Evolutionary conservation across 2,888 invertebrate species (phyloP), one percentile per base, ranked within the genome.

Genomic region (Vesta saturnalis): DNA sequence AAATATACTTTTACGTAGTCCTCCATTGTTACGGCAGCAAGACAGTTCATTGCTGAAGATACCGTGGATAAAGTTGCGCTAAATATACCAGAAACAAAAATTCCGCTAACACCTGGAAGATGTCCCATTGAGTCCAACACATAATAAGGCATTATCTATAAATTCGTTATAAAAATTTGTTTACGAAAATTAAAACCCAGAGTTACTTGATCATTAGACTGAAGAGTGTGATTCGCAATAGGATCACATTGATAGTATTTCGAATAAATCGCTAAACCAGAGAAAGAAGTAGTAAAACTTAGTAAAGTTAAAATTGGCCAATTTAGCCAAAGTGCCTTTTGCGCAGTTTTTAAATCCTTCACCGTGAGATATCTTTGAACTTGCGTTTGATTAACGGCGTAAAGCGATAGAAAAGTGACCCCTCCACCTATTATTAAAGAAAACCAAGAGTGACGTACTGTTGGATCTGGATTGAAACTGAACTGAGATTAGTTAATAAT

Each of bases 41-140:
- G 85, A 0, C 96, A 94, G 79, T 96, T 97, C 67, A 97, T 89
- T 0, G 95, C 91, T 0, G 97, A 95, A 0, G 96, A 97, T 67
- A 97, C 92, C 0, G 96, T 96, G 52, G 96, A 96, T 8, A 97
- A 86, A 0, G 96, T 93, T 0, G 95, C 97, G 76, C 95, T 95
- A 81, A 97, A 96, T 69, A 97, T 92, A 1, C 96, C 93, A 2
- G 96, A 94, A 0, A 96, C 92, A 80, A 97, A 96, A 18, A 97
- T 86, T 0, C 97, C 97, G 0, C 95, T 90, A 16, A 97, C 79
- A 0, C 96, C 97, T 0, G 94, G 93, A 59, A 89, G 83, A 57
- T 87, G 79, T 0, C 88, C 85, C 91, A 96, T 90, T 0, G 89
- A 89, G 71, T 93, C 91, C 72, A 93, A 89, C 16, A 94, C 93